Conservation (phyloP, 2,113 vertebrate genomes). For the Erythrocebus patas region DNA sequence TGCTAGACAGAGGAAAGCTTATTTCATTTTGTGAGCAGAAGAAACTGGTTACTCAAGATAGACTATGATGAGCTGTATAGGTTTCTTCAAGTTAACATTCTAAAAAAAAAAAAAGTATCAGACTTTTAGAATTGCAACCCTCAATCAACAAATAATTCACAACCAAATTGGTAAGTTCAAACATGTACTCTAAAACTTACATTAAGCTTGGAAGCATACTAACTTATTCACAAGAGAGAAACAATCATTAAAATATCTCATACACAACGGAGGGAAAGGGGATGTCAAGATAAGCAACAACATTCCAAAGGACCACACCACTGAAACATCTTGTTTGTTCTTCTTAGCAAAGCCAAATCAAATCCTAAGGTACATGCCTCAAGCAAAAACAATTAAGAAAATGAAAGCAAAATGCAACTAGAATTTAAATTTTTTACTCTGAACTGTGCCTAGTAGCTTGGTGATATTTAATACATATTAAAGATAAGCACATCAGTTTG, state of each 20-base stretch:
- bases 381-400: not conserved
- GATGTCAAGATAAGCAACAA: not conserved
- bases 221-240: not conserved
- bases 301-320: not conserved
- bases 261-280: not conserved
- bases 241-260: not conserved
- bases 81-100: not conserved
- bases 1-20: not conserved
- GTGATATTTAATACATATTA: not conserved
- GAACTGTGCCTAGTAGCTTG: not conserved
- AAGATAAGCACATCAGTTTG: not conserved
- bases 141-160: constrained; percentile 23
- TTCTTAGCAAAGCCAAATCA: not conserved
- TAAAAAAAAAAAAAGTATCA: not conserved
- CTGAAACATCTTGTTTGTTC: not conserved
- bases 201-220: not conserved
- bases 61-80: not conserved
- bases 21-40: not conserved
- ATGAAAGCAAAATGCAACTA: not conserved
- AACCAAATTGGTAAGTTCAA: constrained; percentile 27
- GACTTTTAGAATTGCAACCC: not conserved
- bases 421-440: not conserved
- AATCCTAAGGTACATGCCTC: not conserved
- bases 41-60: not conserved
- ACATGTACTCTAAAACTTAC: not conserved